A percentile compares a stretch with the other conserved stretches of the same genome.
phyloP scores from a whole-genome alignment of 2,797 vertebrate species.

The Sebastes iracundus region DNA sequence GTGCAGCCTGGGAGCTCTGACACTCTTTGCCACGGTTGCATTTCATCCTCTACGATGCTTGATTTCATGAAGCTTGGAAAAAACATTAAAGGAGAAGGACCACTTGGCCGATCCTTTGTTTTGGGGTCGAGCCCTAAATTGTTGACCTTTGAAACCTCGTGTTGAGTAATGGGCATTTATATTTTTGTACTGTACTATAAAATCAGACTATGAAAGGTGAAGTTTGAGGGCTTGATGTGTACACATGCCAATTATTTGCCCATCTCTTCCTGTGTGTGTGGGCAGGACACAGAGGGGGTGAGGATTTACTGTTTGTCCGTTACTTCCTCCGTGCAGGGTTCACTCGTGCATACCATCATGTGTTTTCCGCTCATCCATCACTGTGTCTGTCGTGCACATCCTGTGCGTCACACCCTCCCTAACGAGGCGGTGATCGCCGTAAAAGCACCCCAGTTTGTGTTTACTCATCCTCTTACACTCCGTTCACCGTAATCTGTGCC shows the following conservation, averaged over 20 bases:
- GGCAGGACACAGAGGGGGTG: constrained; percentile 12
- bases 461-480: constrained; percentile 15
- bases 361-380: constrained; percentile 68
- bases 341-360: constrained; percentile 46
- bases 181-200: constrained; percentile 34
- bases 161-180: constrained; percentile 29
- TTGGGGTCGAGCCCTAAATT: background rate
- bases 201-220: constrained; percentile 18
- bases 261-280: background rate
- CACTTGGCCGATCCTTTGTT: background rate
- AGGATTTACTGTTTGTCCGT: constrained; percentile 62
- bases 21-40: background rate
- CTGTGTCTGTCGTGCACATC: constrained; percentile 19
- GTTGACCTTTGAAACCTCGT: constrained; percentile 15
- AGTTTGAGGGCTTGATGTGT: background rate
- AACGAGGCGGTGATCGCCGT: constrained; percentile 51
- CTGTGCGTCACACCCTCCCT: constrained; percentile 47
- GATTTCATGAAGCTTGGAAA: background rate
- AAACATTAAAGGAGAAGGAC: constrained; percentile 11
- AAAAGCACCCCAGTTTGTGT: constrained; percentile 35
- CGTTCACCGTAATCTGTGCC: background rate
- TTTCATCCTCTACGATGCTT: constrained; percentile 2
- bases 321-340: constrained; percentile 15
- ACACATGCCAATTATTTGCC: constrained; percentile 8
- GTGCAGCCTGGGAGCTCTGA: background rate